Conservation (phyloP, 2,113 vertebrate genomes). For the Conger conger region DNA sequence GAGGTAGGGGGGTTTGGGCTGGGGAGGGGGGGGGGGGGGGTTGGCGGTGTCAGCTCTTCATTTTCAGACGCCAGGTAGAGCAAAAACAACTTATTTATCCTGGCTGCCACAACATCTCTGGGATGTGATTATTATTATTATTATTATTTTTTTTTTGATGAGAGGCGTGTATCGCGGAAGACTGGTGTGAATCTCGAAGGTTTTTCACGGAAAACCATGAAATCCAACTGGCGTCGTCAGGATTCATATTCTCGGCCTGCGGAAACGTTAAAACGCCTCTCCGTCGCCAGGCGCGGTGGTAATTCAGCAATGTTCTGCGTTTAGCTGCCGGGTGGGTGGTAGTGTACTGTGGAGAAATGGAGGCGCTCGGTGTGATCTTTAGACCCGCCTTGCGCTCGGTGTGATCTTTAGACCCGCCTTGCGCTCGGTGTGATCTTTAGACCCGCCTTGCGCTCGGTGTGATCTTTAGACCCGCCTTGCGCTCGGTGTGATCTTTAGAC, state of each 20-base stretch:
- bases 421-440: not conserved
- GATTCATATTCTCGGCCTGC: not conserved
- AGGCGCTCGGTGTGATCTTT: not conserved
- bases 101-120: constrained; percentile 17
- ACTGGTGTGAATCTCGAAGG: constrained; percentile 25
- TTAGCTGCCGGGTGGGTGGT: not conserved
- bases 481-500: not conserved
- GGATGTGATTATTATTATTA: not conserved
- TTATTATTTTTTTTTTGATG: not conserved
- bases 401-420: no score
- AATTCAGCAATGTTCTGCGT: not conserved
- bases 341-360: not conserved
- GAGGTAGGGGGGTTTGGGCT: not conserved
- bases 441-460: no score
- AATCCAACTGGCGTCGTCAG: constrained; percentile 13
- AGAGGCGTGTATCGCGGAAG: constrained; percentile 21
- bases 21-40: no score
- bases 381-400: no score
- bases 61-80: constrained; percentile 18
- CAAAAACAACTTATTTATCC: constrained; percentile 37
- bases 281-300: not conserved
- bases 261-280: not conserved
- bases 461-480: no score
- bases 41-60: not conserved
- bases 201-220: no score